These are phyloP conservation scores for Menura novaehollandiae DNA, from an alignment of 2,113 vertebrate species.

Conservation along the genomic window DNA sequence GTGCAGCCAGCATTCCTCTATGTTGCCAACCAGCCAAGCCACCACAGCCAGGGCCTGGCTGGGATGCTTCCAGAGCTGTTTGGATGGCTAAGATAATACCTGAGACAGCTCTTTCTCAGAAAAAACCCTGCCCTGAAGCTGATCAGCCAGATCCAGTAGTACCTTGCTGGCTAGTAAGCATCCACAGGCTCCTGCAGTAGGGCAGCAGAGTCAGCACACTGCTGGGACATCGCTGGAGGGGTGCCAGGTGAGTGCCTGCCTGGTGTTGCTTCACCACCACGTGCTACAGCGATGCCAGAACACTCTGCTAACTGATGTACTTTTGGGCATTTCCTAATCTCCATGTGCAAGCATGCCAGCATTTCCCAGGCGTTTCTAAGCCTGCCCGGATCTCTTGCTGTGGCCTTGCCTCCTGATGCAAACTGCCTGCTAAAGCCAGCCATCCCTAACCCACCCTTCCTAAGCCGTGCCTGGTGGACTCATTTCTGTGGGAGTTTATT, in stretches of 20 bases:
- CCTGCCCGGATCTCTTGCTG: fast-evolving
- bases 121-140: neutral
- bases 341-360: neutral
- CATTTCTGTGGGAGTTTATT: neutral
- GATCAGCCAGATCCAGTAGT: neutral
- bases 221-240: neutral
- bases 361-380: fast-evolving
- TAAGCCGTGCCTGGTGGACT: neutral
- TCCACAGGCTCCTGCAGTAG: neutral
- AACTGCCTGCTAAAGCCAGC: neutral
- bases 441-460: neutral
- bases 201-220: neutral
- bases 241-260: neutral
- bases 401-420: neutral
- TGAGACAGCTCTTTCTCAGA: neutral
- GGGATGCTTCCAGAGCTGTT: neutral
- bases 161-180: neutral
- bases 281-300: neutral
- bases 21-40: neutral
- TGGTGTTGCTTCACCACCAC: neutral
- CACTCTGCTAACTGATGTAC: too few species aligned
- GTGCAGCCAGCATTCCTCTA: neutral
- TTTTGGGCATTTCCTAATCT: neutral
- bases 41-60: neutral
- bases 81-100: neutral